A percentile compares a stretch with the other conserved stretches of the same genome.
These are phyloP conservation scores for Oeneis ivallda DNA, from an alignment of 2,888 invertebrate species.

Conservation along the genomic window DNA sequence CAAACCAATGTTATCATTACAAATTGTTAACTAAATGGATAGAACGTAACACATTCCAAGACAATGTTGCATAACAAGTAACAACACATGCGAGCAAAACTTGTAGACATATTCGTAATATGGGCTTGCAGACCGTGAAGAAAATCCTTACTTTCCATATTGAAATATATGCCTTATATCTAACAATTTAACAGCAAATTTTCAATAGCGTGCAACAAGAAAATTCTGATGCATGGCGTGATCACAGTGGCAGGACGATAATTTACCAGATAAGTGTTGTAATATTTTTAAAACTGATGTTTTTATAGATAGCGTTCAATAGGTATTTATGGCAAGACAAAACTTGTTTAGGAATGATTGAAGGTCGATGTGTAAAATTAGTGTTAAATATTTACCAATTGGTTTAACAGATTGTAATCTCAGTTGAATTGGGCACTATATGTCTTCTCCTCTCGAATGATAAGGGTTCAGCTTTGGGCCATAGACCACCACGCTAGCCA, in stretches of 20 bases:
- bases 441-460: too few relatives aligned
- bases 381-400: background rate
- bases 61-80: conserved; percentile 45
- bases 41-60: conserved; percentile 37
- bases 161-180: conserved; percentile 25
- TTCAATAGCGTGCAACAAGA: conserved; percentile 16
- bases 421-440: too few relatives aligned
- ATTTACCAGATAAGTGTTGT: conserved; percentile 29
- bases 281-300: conserved; percentile 26
- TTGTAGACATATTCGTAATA: conserved; percentile 45
- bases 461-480: too few relatives aligned
- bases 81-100: conserved; percentile 44
- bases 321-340: background rate
- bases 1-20: conserved; percentile 26
- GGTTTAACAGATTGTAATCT: background rate
- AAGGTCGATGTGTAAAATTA: too few relatives aligned
- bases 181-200: conserved; percentile 28
- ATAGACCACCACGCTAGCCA: too few relatives aligned
- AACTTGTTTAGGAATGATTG: background rate
- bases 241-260: conserved; percentile 17
- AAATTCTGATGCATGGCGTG: conserved; percentile 24
- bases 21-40: conserved; percentile 35
- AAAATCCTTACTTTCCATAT: conserved; percentile 33
- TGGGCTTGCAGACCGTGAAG: conserved; percentile 42
- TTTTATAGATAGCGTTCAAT: conserved; percentile 10